These are phyloP conservation scores for Cancer borealis DNA, from an alignment of 2,888 invertebrate genomes.

Conservation along the genomic window DNA sequence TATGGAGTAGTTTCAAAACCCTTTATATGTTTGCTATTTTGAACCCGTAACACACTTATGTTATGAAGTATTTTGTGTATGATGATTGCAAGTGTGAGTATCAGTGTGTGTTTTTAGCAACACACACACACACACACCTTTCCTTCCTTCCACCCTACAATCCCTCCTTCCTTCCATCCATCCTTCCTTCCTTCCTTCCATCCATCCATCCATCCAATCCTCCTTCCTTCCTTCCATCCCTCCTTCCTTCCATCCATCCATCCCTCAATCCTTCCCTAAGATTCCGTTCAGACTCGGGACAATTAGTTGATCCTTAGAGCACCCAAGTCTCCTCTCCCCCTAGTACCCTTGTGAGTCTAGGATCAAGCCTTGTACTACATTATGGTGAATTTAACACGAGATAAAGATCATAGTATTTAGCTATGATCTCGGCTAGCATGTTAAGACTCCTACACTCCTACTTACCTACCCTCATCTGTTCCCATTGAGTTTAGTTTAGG, in stretches of 20 bases:
- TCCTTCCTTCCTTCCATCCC: not conserved
- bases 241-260: too few species aligned
- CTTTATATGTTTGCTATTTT: not conserved
- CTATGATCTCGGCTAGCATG: not conserved
- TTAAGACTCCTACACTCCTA: not conserved
- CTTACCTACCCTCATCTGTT: too few species aligned
- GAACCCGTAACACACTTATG: not conserved
- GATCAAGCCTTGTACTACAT: not conserved
- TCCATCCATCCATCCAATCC: not conserved
- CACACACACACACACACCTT: not conserved
- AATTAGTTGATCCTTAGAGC: not conserved
- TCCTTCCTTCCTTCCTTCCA: not conserved
- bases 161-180: not conserved
- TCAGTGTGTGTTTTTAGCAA: not conserved
- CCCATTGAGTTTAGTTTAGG: not conserved
- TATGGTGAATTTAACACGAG: not conserved
- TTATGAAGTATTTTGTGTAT: not conserved
- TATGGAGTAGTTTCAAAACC: not conserved
- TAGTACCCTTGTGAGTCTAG: not conserved
- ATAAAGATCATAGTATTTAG: not conserved
- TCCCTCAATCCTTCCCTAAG: not conserved
- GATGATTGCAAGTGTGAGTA: not conserved
- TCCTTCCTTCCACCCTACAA: not conserved
- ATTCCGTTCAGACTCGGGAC: not conserved
- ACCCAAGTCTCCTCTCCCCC: not conserved